Conservation (phyloP, 2,797 vertebrate species). For the Siniperca undulata region DNA sequence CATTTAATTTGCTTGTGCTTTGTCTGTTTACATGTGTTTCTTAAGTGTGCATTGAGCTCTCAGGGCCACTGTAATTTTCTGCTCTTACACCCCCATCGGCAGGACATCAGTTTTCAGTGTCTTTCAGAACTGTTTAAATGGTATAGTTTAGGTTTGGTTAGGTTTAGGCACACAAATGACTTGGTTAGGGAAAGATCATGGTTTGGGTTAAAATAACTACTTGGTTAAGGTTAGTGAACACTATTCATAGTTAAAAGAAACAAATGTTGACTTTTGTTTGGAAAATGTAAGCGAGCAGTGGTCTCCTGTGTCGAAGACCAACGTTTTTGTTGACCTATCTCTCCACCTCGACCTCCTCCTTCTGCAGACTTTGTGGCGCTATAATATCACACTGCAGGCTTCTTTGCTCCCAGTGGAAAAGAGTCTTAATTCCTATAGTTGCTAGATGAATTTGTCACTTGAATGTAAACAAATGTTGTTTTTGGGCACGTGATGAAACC, state of each 20-base stretch:
- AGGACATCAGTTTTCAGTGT: neutral
- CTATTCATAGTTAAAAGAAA: neutral
- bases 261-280: neutral
- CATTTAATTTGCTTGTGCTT: too few species aligned
- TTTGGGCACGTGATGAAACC: neutral
- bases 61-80: neutral
- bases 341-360: neutral
- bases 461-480: neutral
- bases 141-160: neutral
- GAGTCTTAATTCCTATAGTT: neutral
- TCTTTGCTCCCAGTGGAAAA: neutral
- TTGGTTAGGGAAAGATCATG: neutral
- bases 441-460: neutral
- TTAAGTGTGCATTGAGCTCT: neutral
- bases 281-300: neutral
- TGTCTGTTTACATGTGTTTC: too few species aligned
- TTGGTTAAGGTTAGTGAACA: neutral
- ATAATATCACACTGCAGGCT: constrained; percentile 5
- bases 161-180: neutral
- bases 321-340: constrained; percentile 8
- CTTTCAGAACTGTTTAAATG: neutral
- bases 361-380: constrained; percentile 3
- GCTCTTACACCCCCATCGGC: neutral
- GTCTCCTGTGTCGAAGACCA: neutral
- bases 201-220: neutral